phyloP scores from a whole-genome alignment of 2,888 invertebrate species.

The Napeogenes inachia region DNA sequence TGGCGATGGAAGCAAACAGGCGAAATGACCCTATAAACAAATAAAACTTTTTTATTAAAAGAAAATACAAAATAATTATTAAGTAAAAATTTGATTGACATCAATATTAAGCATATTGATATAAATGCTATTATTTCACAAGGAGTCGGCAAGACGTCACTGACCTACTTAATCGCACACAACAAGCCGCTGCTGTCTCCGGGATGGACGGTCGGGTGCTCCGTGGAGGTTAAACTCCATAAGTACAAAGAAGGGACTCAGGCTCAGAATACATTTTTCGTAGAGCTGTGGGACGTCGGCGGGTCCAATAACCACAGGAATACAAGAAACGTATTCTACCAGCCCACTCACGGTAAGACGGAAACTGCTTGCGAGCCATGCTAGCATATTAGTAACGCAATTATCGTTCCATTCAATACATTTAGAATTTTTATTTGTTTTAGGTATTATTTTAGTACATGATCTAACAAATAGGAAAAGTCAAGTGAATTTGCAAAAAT shows the following conservation, averaged over 20 bases:
- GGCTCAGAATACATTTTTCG: slow-evolving; percentile 91
- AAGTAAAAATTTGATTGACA: no score
- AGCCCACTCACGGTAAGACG: slow-evolving; percentile 88
- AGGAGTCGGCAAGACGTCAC: slow-evolving; percentile 98
- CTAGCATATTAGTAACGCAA: slow-evolving; percentile 8
- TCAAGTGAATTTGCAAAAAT: slow-evolving; percentile 93
- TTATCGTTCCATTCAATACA: slow-evolving; percentile 3
- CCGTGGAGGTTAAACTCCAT: slow-evolving; percentile 96
- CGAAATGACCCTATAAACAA: no score
- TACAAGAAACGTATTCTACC: slow-evolving; percentile 95
- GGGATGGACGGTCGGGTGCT: slow-evolving; percentile 97
- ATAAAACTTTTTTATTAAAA: no score
- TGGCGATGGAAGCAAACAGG: no score
- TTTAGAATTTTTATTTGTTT: slow-evolving; percentile 32
- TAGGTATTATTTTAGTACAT: slow-evolving; percentile 95
- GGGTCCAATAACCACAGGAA: slow-evolving; percentile 96
- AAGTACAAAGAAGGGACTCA: slow-evolving; percentile 96
- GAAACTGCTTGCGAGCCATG: not conserved
- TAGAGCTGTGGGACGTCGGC: slow-evolving; percentile 98
- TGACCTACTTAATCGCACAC: slow-evolving; percentile 93
- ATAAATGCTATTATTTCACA: slow-evolving; percentile 36
- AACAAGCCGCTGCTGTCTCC: slow-evolving; percentile 90
- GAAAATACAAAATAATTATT: no score
- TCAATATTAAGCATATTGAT: no score
- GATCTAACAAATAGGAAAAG: slow-evolving; percentile 98